These are phyloP conservation scores for Danio rerio DNA, from an alignment of 2,113 vertebrate genomes.

Conservation along the genomic window GRCz12tu NC_133195.1:43932001-43932500, in stretches of 20 bases:
- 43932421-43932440: constrained; percentile 51
- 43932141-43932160: too few relatives aligned
- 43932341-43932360: constrained; percentile 57
- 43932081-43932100: too few relatives aligned
- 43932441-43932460: constrained; percentile 32
- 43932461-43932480: constrained; percentile 14
- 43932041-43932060: too few relatives aligned
- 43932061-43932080: too few relatives aligned
- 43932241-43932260: background rate
- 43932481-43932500: constrained; percentile 13
- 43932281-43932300: background rate
- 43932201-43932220: too few relatives aligned
- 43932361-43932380: constrained; percentile 61
- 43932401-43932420: constrained; percentile 43
- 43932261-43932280: constrained; percentile 54
- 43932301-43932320: constrained; percentile 52
- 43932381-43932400: constrained; percentile 61
- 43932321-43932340: constrained; percentile 56
- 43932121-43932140: too few relatives aligned
- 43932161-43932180: background rate
- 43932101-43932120: too few relatives aligned
- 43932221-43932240: background rate
- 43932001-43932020: too few relatives aligned
- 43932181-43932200: background rate
- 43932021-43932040: too few relatives aligned